phyloP scores from a whole-genome alignment of 2,888 invertebrate genomes.

The Rhabditophanes sp. region DNA sequence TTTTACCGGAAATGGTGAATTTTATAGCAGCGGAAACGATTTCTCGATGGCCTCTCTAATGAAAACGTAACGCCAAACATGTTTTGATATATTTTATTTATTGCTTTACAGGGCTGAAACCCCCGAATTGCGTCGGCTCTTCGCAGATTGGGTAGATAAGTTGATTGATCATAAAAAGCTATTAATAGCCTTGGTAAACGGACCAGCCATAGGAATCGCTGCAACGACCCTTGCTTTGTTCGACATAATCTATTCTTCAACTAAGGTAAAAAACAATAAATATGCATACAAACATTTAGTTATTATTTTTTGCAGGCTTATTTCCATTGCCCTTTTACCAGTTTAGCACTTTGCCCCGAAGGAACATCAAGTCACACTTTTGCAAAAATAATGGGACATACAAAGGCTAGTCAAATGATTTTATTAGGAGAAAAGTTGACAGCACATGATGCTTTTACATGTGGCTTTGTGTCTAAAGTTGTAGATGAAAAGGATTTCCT shows the following conservation, averaged over 20 bases:
- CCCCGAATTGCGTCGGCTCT: neutral
- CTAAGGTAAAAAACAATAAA: slow-evolving; percentile 51
- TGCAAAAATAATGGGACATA: slow-evolving; percentile 51
- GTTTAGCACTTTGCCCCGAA: slow-evolving; percentile 26
- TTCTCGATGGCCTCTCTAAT: slow-evolving; percentile 29
- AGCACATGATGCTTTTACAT: slow-evolving; percentile 61
- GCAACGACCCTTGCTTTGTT: slow-evolving; percentile 67
- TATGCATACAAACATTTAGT: neutral
- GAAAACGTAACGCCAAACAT: slow-evolving; percentile 4
- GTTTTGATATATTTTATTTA: neutral
- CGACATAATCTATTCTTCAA: slow-evolving; percentile 73
- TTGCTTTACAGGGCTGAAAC: slow-evolving; percentile 4
- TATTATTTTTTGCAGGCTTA: slow-evolving; percentile 17
- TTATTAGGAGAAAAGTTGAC: slow-evolving; percentile 61
- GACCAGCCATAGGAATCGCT: slow-evolving; percentile 83
- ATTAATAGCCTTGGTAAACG: slow-evolving; percentile 72
- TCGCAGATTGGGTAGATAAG: slow-evolving; percentile 50
- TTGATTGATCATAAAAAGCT: slow-evolving; percentile 73
- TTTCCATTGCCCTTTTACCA: slow-evolving; percentile 24
- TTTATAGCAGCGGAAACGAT: slow-evolving; percentile 71
- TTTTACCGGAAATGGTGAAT: slow-evolving; percentile 52
- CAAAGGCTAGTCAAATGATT: slow-evolving; percentile 55
- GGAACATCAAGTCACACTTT: slow-evolving; percentile 22
- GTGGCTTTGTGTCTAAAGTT: slow-evolving; percentile 63
- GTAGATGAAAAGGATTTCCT: slow-evolving; percentile 55